Percentiles rank a stretch among this genome's conserved stretches.
phyloP scores from a whole-genome alignment of 2,797 vertebrate species.

The Acanthopagrus latus region DNA sequence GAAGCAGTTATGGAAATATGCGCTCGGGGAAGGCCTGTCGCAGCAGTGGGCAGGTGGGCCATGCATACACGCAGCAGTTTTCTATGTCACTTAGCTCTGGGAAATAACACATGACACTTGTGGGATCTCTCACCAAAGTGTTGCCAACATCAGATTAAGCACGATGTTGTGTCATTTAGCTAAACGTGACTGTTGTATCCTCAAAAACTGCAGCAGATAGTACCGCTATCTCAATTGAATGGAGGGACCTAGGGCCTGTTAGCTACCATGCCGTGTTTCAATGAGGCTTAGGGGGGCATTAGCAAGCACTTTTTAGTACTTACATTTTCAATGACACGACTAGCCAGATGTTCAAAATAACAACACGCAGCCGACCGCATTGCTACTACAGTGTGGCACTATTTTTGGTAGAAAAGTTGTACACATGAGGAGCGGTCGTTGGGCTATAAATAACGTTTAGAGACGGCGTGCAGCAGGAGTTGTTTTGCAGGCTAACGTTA shows the following conservation, averaged over 20 bases:
- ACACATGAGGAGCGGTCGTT: not conserved
- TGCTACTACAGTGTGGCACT: no score
- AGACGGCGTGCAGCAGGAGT: slow-evolving; percentile 44
- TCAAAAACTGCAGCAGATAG: not conserved
- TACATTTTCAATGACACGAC: slow-evolving; percentile 77
- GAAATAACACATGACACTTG: slow-evolving; percentile 51
- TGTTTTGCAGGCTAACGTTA: slow-evolving; percentile 76
- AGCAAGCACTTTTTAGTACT: slow-evolving; percentile 80
- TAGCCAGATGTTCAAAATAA: slow-evolving; percentile 11
- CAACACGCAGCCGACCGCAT: not conserved
- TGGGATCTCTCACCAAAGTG: slow-evolving; percentile 16
- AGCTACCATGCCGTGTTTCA: slow-evolving; percentile 83
- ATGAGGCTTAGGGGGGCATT: slow-evolving; percentile 80
- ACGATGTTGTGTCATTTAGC: not conserved
- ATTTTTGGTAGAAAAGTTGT: not conserved
- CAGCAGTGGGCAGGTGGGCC: slow-evolving; percentile 81
- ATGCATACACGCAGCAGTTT: slow-evolving; percentile 81
- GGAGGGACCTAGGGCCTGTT: slow-evolving; percentile 80
- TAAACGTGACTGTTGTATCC: slow-evolving; percentile 8
- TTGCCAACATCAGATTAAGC: not conserved
- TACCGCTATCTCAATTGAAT: slow-evolving; percentile 71
- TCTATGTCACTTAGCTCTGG: slow-evolving; percentile 44
- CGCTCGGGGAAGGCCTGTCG: slow-evolving; percentile 75
- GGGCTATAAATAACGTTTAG: slow-evolving; percentile 29
- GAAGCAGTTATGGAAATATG: slow-evolving; percentile 44